phyloP scores from a whole-genome alignment of 2,797 vertebrate genomes.

The Hydrophis major region DNA sequence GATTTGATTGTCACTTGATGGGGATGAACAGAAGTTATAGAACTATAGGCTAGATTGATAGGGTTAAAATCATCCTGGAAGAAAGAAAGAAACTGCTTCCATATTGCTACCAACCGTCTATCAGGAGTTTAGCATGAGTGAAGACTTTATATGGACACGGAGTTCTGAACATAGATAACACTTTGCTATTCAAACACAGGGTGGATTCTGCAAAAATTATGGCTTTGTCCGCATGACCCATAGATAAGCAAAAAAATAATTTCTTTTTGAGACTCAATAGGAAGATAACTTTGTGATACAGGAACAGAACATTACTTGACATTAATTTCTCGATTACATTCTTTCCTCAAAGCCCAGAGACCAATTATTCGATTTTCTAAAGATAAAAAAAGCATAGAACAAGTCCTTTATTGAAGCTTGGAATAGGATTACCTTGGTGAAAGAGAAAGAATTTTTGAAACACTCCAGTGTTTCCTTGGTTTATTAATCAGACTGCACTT shows the following conservation, averaged over 20 bases:
- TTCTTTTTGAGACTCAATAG: not conserved
- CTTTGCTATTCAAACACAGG: not conserved
- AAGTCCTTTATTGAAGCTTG: not conserved
- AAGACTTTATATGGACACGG: not conserved
- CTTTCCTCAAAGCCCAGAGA: not conserved
- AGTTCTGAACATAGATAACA: not conserved
- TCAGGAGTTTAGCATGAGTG: not conserved
- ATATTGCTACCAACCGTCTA: not conserved
- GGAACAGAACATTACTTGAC: not conserved
- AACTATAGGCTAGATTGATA: not conserved
- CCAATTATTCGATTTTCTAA: not conserved
- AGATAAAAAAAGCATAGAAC: not conserved
- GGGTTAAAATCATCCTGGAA: not conserved
- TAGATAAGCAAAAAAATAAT: not conserved
- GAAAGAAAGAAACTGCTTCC: not conserved
- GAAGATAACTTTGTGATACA: not conserved
- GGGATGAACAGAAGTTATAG: not conserved
- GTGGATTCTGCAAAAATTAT: not conserved
- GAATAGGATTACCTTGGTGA: not conserved
- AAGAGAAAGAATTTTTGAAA: not conserved
- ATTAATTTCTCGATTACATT: not conserved
- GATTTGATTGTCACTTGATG: not conserved
- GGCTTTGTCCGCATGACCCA: not conserved
- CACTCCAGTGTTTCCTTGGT: not conserved
- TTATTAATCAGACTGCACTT: not conserved